Evolutionary conservation across 2,888 invertebrate species (phyloP).

Genomic region (Tipula lateralis): DNA sequence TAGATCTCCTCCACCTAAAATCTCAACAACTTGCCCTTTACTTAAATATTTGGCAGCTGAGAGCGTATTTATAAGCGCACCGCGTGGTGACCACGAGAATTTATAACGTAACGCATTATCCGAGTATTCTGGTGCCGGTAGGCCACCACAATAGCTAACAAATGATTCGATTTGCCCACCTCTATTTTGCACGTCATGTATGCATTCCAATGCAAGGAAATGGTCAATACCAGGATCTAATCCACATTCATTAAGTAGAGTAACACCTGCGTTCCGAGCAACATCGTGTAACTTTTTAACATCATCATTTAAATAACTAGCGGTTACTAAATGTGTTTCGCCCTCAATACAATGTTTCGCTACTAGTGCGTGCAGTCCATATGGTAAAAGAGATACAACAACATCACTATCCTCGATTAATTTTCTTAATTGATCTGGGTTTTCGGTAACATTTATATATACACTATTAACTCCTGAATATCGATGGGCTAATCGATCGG

Average conservation of each 20-base stretch:
- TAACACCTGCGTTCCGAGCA: conserved; percentile 83
- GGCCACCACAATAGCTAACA: conserved; percentile 92
- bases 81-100: conserved; percentile 96
- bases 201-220: conserved; percentile 92
- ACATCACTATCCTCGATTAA: conserved; percentile 70
- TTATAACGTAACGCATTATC: conserved; percentile 86
- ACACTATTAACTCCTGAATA: conserved; percentile 75
- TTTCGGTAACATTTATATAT: conserved; percentile 76
- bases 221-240: conserved; percentile 99
- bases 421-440: conserved; percentile 60
- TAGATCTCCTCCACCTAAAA: conserved; percentile 81
- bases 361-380: conserved; percentile 77
- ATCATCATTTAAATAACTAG: conserved; percentile 86
- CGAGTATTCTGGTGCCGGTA: conserved; percentile 96
- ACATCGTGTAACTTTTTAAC: conserved; percentile 76
- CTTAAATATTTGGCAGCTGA: conserved; percentile 83
- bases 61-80: conserved; percentile 84
- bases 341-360: conserved; percentile 84
- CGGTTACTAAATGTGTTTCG: conserved; percentile 90
- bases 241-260: conserved; percentile 93
- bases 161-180: conserved; percentile 94
- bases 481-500: conserved; percentile 72
- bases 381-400: conserved; percentile 86
- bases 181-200: conserved; percentile 81
- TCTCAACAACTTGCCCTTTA: conserved; percentile 80